Evolutionary conservation across 1,140 invertebrate species (phyloP), one percentile per base, ranked within the genome.

Genomic region (Caenorhabditis remanei): DNA sequence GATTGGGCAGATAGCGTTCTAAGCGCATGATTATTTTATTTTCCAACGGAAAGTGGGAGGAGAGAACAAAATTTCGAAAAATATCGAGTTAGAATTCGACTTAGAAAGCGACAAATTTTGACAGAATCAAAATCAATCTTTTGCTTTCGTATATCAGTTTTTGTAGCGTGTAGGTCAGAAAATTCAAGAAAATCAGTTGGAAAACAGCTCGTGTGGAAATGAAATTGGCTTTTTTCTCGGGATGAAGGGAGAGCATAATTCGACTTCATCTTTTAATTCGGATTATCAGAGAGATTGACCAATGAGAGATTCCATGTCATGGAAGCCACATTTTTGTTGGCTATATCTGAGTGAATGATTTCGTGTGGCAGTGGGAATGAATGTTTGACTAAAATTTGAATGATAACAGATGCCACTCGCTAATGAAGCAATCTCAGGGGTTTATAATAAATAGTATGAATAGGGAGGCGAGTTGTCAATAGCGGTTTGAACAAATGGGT

Each of bases 271-370:
- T 16, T 71, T 32, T 71, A 46, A 71, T 71, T 71, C 41, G 65
- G 65, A 71, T 71, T 71, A 71, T 71, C 41, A 46, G 46, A n/a
- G 46, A 65, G 61, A 32, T 58, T 58, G 19, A 58, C 16, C n/a
- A 21, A 40, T 7, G 19, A n/a, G 55, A 58, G 11, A 63, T 63
- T 7, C 4, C 11, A 40, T 46, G 19, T 71, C 65, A 14, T 46
- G 41, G 65, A 71, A 71, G 65, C 65, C 65, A 43, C 40, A 71
- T 19, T 43, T 43, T 21, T 9, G 24, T 32, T 63, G 50, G 50
- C 16, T 53, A 53, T 53, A 53, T 53, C 32, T 32, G 32, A 32
- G 5, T 21, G 56, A 58, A 58, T 58, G 8, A n/a, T 58, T 58
- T n/a, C 32, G 19, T 40, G 61, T 21, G 61, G 19, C 9, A 11